These are phyloP conservation scores for Epicampocera succincta DNA, from an alignment of 2,888 invertebrate species.

Conservation along the genomic window DNA sequence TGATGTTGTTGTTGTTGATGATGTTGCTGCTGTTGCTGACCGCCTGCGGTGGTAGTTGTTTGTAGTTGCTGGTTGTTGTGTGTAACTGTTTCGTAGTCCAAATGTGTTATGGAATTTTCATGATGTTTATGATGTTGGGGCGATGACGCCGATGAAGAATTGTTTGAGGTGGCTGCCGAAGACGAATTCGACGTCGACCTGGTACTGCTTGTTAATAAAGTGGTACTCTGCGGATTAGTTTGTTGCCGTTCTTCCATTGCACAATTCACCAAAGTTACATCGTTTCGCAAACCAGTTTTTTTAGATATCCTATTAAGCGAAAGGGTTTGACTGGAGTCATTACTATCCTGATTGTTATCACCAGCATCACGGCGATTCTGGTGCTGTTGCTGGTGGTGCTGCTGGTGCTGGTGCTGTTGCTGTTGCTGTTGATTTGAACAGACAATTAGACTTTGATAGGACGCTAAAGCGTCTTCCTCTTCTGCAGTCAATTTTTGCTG, in stretches of 20 bases:
- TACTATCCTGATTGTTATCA: slow-evolving; percentile 72
- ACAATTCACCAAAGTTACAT: slow-evolving; percentile 81
- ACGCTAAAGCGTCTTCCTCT: slow-evolving; percentile 59
- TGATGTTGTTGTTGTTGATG: slow-evolving; percentile 51
- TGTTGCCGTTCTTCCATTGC: slow-evolving; percentile 77
- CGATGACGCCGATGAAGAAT: slow-evolving; percentile 59
- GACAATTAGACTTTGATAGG: slow-evolving; percentile 69
- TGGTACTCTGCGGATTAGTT: slow-evolving; percentile 57
- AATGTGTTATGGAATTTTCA: slow-evolving; percentile 43
- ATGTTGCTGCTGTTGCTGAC: slow-evolving; percentile 59
- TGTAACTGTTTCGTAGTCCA: slow-evolving; percentile 57
- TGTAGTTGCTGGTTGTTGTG: slow-evolving; percentile 42
- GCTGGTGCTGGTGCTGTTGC: slow-evolving; percentile 66
- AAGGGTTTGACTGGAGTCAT: slow-evolving; percentile 73
- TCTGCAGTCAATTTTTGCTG: slow-evolving; percentile 52
- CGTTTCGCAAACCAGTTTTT: slow-evolving; percentile 78
- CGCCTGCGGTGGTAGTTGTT: slow-evolving; percentile 62
- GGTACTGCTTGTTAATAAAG: slow-evolving; percentile 64
- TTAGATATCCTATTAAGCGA: slow-evolving; percentile 75
- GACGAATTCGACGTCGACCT: slow-evolving; percentile 55
- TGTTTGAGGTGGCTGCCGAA: slow-evolving; percentile 47
- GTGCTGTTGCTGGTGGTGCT: slow-evolving; percentile 69
- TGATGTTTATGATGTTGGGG: slow-evolving; percentile 57
- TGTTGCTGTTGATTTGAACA: slow-evolving; percentile 67
- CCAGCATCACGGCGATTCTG: slow-evolving; percentile 64